Evolutionary conservation across 2,888 invertebrate genomes (phyloP), one percentile per base, ranked within the genome.

Genomic region (Alitta virens): DNA sequence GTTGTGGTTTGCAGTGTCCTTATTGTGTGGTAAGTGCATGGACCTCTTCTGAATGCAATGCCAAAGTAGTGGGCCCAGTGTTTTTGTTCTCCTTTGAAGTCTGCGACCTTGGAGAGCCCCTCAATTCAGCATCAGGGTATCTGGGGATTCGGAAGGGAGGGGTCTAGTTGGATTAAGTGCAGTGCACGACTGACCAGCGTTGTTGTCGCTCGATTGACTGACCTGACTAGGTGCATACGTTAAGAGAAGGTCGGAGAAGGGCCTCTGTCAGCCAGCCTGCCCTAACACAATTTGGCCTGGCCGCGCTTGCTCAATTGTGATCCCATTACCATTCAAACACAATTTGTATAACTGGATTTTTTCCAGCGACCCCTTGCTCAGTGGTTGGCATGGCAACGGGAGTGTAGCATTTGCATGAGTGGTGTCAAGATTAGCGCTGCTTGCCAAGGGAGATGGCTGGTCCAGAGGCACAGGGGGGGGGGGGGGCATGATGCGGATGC

Each of bases 301-400:
- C 26, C 25, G 25, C 52, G 21, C 16, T 16, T 16, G 23, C 26
- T 26, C 52, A 52, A 16, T 52, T 18, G 38, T 26, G 59, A 50
- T 51, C 51, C 59, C 42, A 59, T 59, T 59, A 59, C 59, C 59
- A 59, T 59, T 59, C 59, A 59, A 59, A 59, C 51, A 50, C 59
- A 59, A 59, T 59, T 59, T 49, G 42, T n/a, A 46, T 59, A 59
- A 59, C 59, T 59, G 33, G 59, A 59, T 59, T 59, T 51, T 59
- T 59, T 51, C 49, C 59, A 33, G 50, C 50, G 59, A 59, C 59
- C 38, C 38, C 46, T 18, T 59, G 23, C 33, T 33, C 12, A 5
- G 12, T n/a, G 51, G 59, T 59, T 59, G 59, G 50, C 59, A 59
- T 59, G 52, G 59, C 59, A 40, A 59, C 59, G 27, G 59, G 38